Evolutionary conservation across 2,888 invertebrate species (phyloP), one percentile per base, ranked within the genome.

Genomic region (Eustalomyia histrio): DNA sequence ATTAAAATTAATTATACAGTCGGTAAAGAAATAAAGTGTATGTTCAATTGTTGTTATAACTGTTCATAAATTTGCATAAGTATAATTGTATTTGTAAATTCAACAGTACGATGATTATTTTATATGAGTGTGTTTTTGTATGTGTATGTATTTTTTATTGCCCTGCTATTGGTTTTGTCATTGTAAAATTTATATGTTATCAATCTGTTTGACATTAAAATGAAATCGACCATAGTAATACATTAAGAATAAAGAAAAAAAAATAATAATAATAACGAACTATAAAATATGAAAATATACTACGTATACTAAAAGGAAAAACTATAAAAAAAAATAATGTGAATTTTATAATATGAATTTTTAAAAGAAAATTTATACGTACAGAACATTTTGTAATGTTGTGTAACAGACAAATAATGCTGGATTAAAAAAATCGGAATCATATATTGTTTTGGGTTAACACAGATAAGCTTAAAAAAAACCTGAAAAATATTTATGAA

Each of bases 181-280:
- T 76, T 76, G 68, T 53, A 73, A 73, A 80, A 76, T 76, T 74
- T 73, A 73, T 74, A 76, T 76, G 76, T 74, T 76, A 81, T 81
- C 76, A 76, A 74, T 76, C 80, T 76, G 76, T 81, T 76, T 81
- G 76, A 74, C 74, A 74, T 81, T 76, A 74, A 80, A 81, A 61
- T 81, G 73, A 74, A 81, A 76, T 76, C 64, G 50, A 69, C 73
- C 73, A 65, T 60, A 53, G 43, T 61, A 64, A 61, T 63, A 53
- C 68, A 76, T 74, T 76, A 68, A 76, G 60, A 60, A 69, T 39
- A 71, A 71, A 18, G 4, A 29, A 58, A 52, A 50, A 50, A 61
- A 29, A 24, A 24, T 21, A 29, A 29, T 14, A 50, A 61, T 55
- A 24, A 24, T 21, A 29, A 29, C 17, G 12, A 17, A 65, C 47